These are phyloP conservation scores for Cygnus buccinator DNA, from an alignment of 2,113 vertebrate species.

Conservation along the genomic window DNA sequence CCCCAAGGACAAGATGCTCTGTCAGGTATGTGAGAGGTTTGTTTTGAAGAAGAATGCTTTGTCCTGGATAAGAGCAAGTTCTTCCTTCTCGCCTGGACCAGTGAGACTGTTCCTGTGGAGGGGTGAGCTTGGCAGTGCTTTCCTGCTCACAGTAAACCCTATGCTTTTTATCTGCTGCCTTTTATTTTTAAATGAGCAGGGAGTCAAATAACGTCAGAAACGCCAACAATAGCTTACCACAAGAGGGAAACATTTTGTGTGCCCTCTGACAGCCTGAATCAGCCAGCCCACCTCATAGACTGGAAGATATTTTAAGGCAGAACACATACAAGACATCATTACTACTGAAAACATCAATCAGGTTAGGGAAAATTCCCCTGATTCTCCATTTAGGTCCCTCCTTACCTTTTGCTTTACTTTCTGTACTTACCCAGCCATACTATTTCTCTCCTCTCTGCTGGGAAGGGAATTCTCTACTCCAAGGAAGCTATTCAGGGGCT, in stretches of 20 bases:
- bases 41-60: not conserved
- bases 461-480: not conserved
- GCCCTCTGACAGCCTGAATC: not conserved
- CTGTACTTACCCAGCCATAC: not conserved
- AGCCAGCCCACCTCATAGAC: not conserved
- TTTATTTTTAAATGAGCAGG: not conserved
- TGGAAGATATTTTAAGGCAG: not conserved
- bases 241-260: not conserved
- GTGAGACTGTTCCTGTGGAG: not conserved
- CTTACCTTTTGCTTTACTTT: not conserved
- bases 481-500: not conserved
- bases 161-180: not conserved
- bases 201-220: not conserved
- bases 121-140: not conserved
- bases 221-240: not conserved
- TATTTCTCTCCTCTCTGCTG: not conserved
- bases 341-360: not conserved
- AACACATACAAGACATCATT: not conserved
- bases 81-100: not conserved
- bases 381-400: not conserved
- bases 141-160: not conserved
- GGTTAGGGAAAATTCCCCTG: not conserved
- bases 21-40: not conserved
- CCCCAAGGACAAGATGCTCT: not conserved
- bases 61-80: not conserved